Evolutionary conservation across 2,113 vertebrate species (phyloP).

Genomic region (Nyctereutes procyonoides): DNA sequence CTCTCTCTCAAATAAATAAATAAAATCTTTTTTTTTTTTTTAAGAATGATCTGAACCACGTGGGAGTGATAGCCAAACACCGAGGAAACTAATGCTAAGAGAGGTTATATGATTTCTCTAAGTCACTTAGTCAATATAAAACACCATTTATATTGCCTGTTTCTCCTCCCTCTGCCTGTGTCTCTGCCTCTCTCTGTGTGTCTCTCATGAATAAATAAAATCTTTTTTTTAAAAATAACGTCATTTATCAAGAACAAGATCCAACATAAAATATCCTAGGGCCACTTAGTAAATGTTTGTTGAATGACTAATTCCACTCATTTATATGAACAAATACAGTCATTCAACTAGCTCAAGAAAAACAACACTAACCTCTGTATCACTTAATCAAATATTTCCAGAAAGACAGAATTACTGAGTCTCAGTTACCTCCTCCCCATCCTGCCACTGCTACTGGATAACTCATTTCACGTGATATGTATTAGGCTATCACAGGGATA

Average conservation of each 20-base stretch:
- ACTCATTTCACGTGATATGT: neutral
- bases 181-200: no score
- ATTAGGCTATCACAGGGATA: neutral
- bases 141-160: neutral
- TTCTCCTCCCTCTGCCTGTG: no score
- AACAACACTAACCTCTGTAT: neutral
- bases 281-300: neutral
- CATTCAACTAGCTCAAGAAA: neutral
- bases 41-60: neutral
- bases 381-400: neutral
- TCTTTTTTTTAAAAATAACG: no score
- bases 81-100: neutral
- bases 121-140: neutral
- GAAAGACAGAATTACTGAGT: neutral
- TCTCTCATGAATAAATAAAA: no score
- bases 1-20: no score
- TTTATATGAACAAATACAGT: neutral
- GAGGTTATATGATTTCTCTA: neutral
- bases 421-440: neutral
- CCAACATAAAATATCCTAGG: neutral
- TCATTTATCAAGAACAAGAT: neutral
- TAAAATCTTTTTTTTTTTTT: no score
- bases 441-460: neutral
- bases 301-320: neutral
- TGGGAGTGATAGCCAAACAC: neutral